Conservation (phyloP, 2,797 vertebrate species). For the Hipposideros larvatus region DNA sequence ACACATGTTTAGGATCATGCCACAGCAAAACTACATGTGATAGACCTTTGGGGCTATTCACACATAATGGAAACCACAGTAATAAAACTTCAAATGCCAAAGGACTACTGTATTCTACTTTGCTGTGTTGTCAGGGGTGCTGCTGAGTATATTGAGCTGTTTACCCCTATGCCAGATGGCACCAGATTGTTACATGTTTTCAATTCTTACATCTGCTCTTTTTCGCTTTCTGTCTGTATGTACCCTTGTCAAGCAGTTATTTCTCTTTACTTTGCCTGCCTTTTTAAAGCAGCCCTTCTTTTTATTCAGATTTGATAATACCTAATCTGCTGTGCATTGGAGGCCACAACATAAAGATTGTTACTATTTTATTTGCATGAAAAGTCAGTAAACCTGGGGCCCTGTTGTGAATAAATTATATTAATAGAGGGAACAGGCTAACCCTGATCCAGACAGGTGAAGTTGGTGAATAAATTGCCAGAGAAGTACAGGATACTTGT, state of each 20-base stretch:
- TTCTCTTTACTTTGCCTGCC: conserved; percentile 47
- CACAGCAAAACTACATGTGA: not conserved
- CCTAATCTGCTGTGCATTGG: not conserved
- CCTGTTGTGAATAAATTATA: not conserved
- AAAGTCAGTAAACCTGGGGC: not conserved
- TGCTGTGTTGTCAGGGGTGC: not conserved
- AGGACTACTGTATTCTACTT: not conserved
- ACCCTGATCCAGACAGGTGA: not conserved
- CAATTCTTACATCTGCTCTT: conserved; percentile 3
- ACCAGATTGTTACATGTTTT: not conserved
- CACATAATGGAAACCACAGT: not conserved
- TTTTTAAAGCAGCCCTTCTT: not conserved
- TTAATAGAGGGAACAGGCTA: not conserved
- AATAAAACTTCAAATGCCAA: not conserved
- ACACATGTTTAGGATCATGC: not conserved
- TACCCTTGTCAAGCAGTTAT: not conserved
- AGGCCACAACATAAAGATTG: not conserved
- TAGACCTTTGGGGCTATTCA: not conserved
- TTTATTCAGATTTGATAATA: conserved; percentile 52
- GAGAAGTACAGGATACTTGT: not conserved
- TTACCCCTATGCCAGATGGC: not conserved
- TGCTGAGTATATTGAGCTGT: not conserved
- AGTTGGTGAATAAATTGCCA: not conserved
- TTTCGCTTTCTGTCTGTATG: not conserved
- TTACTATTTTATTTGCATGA: not conserved